A percentile compares a stretch with the other conserved stretches of the same genome.
Conservation (phyloP, 2,113 vertebrate genomes). For the Hypomesus transpacificus region DNA sequence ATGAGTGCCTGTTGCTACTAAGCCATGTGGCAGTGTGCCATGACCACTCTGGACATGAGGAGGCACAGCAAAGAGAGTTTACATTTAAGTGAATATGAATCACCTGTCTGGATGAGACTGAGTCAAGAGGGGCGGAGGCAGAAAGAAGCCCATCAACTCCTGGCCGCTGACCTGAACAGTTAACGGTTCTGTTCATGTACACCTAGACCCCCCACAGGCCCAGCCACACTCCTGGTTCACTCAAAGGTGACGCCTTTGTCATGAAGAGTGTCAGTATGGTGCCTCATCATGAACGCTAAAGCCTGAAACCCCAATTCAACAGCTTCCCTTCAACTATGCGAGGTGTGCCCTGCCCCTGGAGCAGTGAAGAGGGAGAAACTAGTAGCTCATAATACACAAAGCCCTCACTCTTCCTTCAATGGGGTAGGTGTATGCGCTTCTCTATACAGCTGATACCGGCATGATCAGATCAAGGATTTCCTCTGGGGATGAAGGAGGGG, state of each 20-base stretch:
- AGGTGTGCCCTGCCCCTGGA: not conserved
- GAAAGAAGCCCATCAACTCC: not conserved
- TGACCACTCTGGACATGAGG: too few species aligned
- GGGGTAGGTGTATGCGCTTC: too few species aligned
- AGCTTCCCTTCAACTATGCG: not conserved
- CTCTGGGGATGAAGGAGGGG: not conserved
- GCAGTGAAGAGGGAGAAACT: not conserved
- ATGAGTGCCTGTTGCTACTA: too few species aligned
- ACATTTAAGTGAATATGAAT: not conserved
- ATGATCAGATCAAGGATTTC: too few species aligned
- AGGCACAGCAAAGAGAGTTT: too few species aligned
- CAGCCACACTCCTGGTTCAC: not conserved
- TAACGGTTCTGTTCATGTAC: not conserved
- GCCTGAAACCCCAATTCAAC: not conserved
- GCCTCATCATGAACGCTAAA: not conserved
- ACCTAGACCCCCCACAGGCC: too few species aligned
- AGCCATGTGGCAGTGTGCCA: too few species aligned
- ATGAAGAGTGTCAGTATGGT: not conserved
- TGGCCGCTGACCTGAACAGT: too few species aligned
- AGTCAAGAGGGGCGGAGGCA: constrained; percentile 4
- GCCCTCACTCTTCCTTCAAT: not conserved
- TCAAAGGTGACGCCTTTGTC: not conserved
- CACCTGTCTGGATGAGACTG: constrained; percentile 2
- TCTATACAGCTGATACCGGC: too few species aligned
- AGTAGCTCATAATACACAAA: not conserved